These are phyloP conservation scores for Horisme vitalbata DNA, from an alignment of 2,888 invertebrate species.

Conservation along the genomic window DNA sequence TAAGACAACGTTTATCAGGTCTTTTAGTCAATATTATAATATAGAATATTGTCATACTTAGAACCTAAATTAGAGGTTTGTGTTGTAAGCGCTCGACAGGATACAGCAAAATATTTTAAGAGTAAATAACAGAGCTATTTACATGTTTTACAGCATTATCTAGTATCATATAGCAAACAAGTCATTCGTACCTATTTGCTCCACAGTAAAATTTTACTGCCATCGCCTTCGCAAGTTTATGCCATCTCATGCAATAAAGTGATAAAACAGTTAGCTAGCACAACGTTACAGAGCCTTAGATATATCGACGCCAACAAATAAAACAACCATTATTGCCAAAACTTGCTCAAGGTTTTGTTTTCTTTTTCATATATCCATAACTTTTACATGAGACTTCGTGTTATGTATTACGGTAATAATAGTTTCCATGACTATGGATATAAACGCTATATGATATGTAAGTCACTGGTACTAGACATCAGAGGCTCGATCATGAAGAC, in stretches of 20 bases:
- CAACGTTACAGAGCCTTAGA: constrained; percentile 65
- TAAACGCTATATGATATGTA: constrained; percentile 31
- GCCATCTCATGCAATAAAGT: constrained; percentile 79
- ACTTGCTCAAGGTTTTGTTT: constrained; percentile 72
- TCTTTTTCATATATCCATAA: constrained; percentile 60
- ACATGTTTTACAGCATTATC: constrained; percentile 13
- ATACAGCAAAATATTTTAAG: too few species aligned
- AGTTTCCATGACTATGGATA: constrained; percentile 40
- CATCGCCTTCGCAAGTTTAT: constrained; percentile 68
- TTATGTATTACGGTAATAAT: constrained; percentile 46
- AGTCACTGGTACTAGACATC: constrained; percentile 2
- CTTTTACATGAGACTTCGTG: constrained; percentile 42
- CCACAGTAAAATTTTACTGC: constrained; percentile 69
- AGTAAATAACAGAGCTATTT: too few species aligned
- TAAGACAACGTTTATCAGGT: too few species aligned
- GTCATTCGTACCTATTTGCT: constrained; percentile 34
- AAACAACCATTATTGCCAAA: constrained; percentile 73
- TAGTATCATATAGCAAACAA: constrained; percentile 16
- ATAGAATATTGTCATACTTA: too few species aligned
- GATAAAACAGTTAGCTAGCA: constrained; percentile 80
- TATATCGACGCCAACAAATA: constrained; percentile 76
- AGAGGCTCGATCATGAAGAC: too few species aligned
- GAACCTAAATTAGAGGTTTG: too few species aligned
- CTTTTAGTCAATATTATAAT: too few species aligned
- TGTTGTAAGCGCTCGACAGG: too few species aligned